These are phyloP conservation scores for Sebastes taczanowskii DNA, from an alignment of 2,797 vertebrate species.

Conservation along the genomic window DNA sequence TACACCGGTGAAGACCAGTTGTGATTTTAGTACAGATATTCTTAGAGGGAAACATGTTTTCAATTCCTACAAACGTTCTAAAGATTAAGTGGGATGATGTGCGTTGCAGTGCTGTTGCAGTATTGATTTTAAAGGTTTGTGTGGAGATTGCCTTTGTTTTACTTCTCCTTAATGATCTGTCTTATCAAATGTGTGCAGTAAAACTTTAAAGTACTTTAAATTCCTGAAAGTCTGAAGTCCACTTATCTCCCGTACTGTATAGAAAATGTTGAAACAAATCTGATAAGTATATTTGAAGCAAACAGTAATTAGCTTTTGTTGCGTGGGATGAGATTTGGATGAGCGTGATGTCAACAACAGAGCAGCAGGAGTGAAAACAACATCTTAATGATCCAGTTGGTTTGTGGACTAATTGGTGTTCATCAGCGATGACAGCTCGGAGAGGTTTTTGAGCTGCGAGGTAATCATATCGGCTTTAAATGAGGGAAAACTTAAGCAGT, in stretches of 20 bases:
- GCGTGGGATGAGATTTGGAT: constrained; percentile 2
- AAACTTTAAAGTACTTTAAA: not conserved
- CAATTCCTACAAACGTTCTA: not conserved
- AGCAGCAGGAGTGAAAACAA: constrained; percentile 28
- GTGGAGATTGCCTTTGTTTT: not conserved
- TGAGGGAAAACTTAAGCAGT: constrained; percentile 8
- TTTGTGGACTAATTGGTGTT: constrained; percentile 36
- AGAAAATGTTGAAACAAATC: not conserved
- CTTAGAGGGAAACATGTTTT: not conserved
- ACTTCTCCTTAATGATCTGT: not conserved
- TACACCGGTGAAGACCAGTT: not conserved
- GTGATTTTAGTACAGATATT: not conserved
- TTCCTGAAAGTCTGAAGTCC: not conserved
- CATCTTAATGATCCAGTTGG: constrained; percentile 34
- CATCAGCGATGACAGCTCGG: constrained; percentile 20
- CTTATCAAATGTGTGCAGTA: not conserved
- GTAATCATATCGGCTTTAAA: constrained; percentile 42
- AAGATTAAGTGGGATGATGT: not conserved
- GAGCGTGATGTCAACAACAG: not conserved
- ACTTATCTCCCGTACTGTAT: not conserved
- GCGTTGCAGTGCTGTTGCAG: not conserved
- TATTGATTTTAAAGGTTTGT: constrained; percentile 18
- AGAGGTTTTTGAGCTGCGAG: constrained; percentile 1
- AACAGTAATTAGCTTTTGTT: constrained; percentile 9
- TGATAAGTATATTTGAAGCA: not conserved